Evolutionary conservation across 2,113 vertebrate genomes (phyloP), one percentile per base, ranked within the genome.

Genomic region (Tichodroma muraria): DNA sequence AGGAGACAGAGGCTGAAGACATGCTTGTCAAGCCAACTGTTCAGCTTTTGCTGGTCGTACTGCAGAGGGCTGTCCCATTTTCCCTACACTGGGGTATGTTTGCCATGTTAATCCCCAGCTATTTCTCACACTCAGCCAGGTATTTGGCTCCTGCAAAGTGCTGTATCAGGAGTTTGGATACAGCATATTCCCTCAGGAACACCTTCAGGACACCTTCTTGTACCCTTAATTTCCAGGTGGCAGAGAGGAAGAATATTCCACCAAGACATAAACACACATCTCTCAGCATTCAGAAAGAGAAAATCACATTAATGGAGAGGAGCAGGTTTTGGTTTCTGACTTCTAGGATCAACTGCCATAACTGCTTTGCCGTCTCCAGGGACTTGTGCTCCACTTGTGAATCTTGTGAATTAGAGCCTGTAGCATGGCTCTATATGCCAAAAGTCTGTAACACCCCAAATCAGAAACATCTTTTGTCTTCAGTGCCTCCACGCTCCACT

Each of bases 381-480:
- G 60, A 64, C 28, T 81, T 84, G 15, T 44, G 40, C 13, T 92
- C n/a, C 49, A 75, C 85, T 65, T 90, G 60, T 70, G 52, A 86
- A 64, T 75, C 44, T 78, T n/a, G n/a, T n/a, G n/a, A n/a, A n/a
- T n/a, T n/a, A n/a, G n/a, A n/a, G n/a, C n/a, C 40, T 5, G 1
- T 37, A 68, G 16, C 69, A 6, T 35, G 42, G 38, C 14, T 85
- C 15, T 60, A 3, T 47, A 37, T 66, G 80, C 88, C 40, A 68
- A 45, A 85, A 92, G 33, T 59, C 72, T 83, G 47, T 78, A 80
- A 90, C 64, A 85, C 23, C 30, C 47, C 19, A 66, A 78, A 93
- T 89, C 80, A 89, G 81, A 89, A 95, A 76, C 37, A 68, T 69
- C 69, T 88, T 95, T 88, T 88, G 38, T 85, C 72, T 88, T 94